These are phyloP conservation scores for Anthonomus grandis DNA, from an alignment of 1,140 invertebrate genomes.

Conservation along the genomic window DNA sequence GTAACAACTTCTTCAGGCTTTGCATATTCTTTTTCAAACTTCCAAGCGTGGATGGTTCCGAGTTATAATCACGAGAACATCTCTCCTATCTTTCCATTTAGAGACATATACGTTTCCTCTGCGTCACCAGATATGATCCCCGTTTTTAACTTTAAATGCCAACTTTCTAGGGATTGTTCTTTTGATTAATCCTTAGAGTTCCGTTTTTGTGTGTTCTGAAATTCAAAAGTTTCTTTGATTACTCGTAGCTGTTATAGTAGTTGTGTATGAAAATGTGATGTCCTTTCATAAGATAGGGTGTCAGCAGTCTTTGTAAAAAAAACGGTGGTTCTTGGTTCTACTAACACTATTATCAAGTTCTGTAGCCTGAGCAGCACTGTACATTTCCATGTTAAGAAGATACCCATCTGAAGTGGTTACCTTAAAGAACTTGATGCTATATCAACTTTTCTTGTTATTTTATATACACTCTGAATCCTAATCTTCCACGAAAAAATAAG, in stretches of 20 bases:
- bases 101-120: background rate
- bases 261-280: background rate
- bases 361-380: background rate
- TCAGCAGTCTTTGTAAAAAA: background rate
- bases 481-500: conserved; percentile 2
- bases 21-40: background rate
- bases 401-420: background rate
- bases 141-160: conserved; percentile 3
- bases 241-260: background rate
- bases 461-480: background rate
- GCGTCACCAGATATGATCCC: conserved; percentile 6
- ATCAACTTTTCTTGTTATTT: background rate
- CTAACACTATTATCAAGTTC: background rate
- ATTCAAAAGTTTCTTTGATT: conserved; percentile 6
- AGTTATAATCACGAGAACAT: background rate
- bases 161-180: conserved; percentile 4
- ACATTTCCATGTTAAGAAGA: background rate
- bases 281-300: background rate
- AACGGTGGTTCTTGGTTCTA: background rate
- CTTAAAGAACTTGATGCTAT: conserved; percentile 8
- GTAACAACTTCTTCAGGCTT: background rate
- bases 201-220: background rate
- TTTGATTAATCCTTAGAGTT: background rate
- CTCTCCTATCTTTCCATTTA: background rate
- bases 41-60: background rate